These are phyloP conservation scores for Malacoctenus gilli DNA, from an alignment of 2,797 vertebrate genomes.

Conservation along the genomic window DNA sequence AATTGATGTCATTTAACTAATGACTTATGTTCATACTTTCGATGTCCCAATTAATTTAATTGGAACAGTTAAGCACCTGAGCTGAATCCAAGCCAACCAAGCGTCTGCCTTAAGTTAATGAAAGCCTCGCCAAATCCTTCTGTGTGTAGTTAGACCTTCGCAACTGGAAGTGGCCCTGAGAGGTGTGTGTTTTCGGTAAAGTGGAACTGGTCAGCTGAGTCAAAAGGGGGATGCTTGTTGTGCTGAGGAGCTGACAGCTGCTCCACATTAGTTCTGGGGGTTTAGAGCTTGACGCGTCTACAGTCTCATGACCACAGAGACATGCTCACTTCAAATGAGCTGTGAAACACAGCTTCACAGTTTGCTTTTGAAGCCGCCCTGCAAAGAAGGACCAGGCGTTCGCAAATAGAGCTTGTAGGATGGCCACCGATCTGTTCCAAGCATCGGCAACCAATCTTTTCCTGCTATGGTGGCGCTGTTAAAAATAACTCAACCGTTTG, in stretches of 20 bases:
- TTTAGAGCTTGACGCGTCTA: slow-evolving; percentile 65
- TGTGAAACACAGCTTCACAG: slow-evolving; percentile 62
- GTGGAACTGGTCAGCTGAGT: slow-evolving; percentile 42
- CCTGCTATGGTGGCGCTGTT: too few relatives aligned
- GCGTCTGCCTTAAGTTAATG: background rate
- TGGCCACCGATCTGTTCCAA: too few relatives aligned
- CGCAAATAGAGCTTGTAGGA: slow-evolving; percentile 34
- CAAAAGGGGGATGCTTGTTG: slow-evolving; percentile 57
- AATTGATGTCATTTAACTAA: slow-evolving; percentile 24
- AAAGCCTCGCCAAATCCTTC: slow-evolving; percentile 16
- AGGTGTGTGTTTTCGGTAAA: slow-evolving; percentile 40
- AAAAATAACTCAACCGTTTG: slow-evolving; percentile 23
- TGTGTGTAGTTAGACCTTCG: slow-evolving; percentile 19
- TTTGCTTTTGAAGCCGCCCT: slow-evolving; percentile 48
- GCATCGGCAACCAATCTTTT: too few relatives aligned
- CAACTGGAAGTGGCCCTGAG: slow-evolving; percentile 19
- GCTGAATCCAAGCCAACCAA: background rate
- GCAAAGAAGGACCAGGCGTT: slow-evolving; percentile 41
- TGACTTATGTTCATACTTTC: slow-evolving; percentile 19
- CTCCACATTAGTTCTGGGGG: slow-evolving; percentile 72
- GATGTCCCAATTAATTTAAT: slow-evolving; percentile 26
- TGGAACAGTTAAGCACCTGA: slow-evolving; percentile 24
- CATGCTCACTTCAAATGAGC: slow-evolving; percentile 69
- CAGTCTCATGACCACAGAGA: slow-evolving; percentile 68
- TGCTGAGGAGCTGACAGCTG: slow-evolving; percentile 69